Evolutionary conservation across 1,140 invertebrate genomes (phyloP).

Genomic region (Cherax quadricarinatus): DNA sequence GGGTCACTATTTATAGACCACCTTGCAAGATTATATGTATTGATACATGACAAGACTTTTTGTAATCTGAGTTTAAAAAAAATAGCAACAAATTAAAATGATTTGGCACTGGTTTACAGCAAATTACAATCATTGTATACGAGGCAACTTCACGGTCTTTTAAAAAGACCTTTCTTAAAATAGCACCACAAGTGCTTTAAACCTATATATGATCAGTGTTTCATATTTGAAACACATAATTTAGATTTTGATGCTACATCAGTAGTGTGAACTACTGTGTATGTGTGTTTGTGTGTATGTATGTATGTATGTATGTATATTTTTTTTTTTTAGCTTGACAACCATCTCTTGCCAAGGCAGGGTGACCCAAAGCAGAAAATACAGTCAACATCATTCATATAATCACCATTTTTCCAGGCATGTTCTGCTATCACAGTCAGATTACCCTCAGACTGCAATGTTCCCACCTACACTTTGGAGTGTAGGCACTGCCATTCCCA

Average conservation of each 20-base stretch:
- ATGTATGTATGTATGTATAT: too few species aligned
- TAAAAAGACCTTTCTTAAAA: not conserved
- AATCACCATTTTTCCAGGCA: too few species aligned
- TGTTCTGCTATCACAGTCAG: too few species aligned
- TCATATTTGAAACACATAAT: not conserved
- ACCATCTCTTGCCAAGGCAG: too few species aligned
- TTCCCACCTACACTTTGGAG: too few species aligned
- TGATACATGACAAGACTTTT: not conserved
- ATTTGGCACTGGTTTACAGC: not conserved
- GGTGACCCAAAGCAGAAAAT: too few species aligned
- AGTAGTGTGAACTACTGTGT: not conserved
- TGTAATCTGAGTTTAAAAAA: not conserved
- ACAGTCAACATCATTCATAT: too few species aligned
- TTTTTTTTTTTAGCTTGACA: too few species aligned
- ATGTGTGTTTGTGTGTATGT: too few species aligned
- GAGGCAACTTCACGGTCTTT: conserved; percentile 11
- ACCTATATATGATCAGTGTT: conserved; percentile 14
- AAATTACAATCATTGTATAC: conserved; percentile 37
- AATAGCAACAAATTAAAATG: not conserved
- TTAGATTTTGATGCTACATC: not conserved
- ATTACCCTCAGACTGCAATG: too few species aligned
- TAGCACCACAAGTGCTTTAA: conserved; percentile 43
- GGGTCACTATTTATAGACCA: not conserved
- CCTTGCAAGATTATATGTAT: not conserved
- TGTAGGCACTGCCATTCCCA: too few species aligned